Percentiles rank a stretch among this genome's conserved stretches.
phyloP scores from a whole-genome alignment of 2,888 invertebrate species.

The Cybosia mesomella region DNA sequence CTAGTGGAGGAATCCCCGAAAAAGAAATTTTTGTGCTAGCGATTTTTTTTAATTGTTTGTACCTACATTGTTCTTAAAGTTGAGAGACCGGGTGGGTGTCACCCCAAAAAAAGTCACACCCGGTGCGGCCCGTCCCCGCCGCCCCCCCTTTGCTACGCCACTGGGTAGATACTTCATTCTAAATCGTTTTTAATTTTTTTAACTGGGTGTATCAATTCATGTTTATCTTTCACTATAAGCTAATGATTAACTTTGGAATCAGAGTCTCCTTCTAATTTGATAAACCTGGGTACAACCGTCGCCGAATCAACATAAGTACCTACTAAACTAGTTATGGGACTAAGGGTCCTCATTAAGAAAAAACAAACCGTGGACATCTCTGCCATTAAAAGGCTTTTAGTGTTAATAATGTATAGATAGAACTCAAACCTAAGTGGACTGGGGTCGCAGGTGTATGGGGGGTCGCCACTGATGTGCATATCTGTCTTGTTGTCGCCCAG shows the following conservation, averaged over 20 bases:
- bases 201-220: too few species aligned
- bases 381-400: too few species aligned
- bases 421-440: slow-evolving; percentile 76
- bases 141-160: too few species aligned
- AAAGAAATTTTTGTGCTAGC: too few species aligned
- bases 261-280: neutral
- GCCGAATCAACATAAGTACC: neutral
- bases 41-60: too few species aligned
- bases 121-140: too few species aligned
- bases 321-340: neutral
- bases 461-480: slow-evolving; percentile 83
- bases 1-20: too few species aligned
- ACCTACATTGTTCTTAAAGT: too few species aligned
- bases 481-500: slow-evolving; percentile 69
- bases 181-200: neutral
- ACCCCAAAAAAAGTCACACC: too few species aligned
- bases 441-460: slow-evolving; percentile 81
- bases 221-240: neutral
- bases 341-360: neutral
- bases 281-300: neutral
- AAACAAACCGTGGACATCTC: neutral
- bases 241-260: neutral
- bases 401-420: neutral
- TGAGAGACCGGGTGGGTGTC: too few species aligned
- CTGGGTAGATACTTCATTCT: neutral